phyloP scores from a whole-genome alignment of 2,797 vertebrate species.

The Notoglanidium macrostoma region DNA sequence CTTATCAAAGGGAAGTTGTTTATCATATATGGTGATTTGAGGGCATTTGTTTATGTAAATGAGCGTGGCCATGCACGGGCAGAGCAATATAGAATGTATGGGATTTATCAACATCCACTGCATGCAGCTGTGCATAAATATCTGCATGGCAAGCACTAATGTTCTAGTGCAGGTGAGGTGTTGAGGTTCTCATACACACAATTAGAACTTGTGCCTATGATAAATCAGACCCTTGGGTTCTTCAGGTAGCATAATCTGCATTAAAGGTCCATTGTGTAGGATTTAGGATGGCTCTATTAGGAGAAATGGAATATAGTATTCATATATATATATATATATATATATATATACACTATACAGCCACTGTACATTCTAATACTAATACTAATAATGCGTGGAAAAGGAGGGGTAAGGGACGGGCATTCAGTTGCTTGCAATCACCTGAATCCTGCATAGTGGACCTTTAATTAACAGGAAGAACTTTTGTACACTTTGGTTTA shows the following conservation, averaged over 20 bases:
- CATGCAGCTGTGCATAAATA: background rate
- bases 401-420: too few species aligned
- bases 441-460: too few species aligned
- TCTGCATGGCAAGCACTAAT: background rate
- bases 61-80: background rate
- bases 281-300: too few species aligned
- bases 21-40: constrained; percentile 1
- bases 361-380: too few species aligned
- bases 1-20: background rate
- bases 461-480: background rate
- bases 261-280: too few species aligned
- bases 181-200: background rate
- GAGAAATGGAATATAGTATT: too few species aligned
- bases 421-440: too few species aligned
- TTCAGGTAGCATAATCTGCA: background rate
- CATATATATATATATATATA: too few species aligned
- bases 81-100: background rate
- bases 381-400: too few species aligned
- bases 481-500: background rate
- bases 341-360: too few species aligned
- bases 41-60: constrained; percentile 3
- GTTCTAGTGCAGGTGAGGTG: background rate
- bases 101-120: background rate
- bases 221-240: background rate
- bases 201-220: background rate